A percentile compares a stretch with the other conserved stretches of the same genome.
Conservation (phyloP, 2,888 invertebrate genomes). For the Daptonema setosum region DNA sequence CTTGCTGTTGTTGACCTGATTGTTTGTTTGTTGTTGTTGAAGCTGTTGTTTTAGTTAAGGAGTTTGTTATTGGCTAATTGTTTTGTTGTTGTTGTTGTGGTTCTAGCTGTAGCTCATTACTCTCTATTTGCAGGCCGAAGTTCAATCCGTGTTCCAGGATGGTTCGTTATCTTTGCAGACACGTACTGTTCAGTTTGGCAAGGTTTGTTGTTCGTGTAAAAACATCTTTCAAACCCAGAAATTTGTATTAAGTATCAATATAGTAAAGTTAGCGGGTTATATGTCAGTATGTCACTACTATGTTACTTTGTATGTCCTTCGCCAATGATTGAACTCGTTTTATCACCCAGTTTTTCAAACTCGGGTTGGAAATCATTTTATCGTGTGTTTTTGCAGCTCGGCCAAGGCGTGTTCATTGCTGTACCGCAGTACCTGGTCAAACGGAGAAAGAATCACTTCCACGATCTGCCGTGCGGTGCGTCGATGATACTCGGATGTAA, state of each 20-base stretch:
- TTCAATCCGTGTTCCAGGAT: constrained; percentile 72
- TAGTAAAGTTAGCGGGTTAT: too few species aligned
- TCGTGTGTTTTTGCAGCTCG: background rate
- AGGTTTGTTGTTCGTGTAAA: too few species aligned
- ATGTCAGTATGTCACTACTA: too few species aligned
- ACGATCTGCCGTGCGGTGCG: constrained; percentile 69
- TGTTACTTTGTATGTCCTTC: too few species aligned
- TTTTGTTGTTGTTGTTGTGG: background rate
- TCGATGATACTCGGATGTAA: constrained; percentile 72
- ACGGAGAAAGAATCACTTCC: constrained; percentile 81
- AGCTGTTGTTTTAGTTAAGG: too few species aligned
- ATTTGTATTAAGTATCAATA: too few species aligned
- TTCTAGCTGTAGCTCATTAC: background rate
- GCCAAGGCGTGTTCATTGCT: constrained; percentile 52
- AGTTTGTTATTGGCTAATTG: too few species aligned
- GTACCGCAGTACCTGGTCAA: constrained; percentile 77
- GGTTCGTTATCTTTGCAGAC: constrained; percentile 80
- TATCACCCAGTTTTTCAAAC: too few species aligned
- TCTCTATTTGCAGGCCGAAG: constrained; percentile 42
- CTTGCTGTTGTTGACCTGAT: background rate
- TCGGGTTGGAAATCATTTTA: too few species aligned
- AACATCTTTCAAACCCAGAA: too few species aligned
- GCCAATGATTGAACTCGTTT: too few species aligned
- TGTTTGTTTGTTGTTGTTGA: background rate
- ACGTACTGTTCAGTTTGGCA: constrained; percentile 85